Percentiles rank a stretch among this genome's conserved stretches.
These are phyloP conservation scores for Leistus spinibarbis DNA, from an alignment of 2,888 invertebrate species.

Conservation along the genomic window DNA sequence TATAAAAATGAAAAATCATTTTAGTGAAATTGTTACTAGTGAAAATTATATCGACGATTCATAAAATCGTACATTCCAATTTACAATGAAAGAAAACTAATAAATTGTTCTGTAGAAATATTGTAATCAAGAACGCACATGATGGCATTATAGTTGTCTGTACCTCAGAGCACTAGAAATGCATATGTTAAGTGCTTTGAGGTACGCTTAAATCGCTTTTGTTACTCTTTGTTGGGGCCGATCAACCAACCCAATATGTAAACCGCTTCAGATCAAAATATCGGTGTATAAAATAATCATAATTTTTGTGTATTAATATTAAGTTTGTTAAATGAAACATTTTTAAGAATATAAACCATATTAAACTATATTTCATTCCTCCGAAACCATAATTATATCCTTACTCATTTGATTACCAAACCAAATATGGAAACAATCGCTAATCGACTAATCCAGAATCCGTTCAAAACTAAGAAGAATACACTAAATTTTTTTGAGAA, in stretches of 20 bases:
- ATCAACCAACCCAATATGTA: neutral
- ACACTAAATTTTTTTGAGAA: neutral
- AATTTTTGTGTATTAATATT: conserved; percentile 31
- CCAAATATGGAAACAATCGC: too few relatives aligned
- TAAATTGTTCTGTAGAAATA: conserved; percentile 8
- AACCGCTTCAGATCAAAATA: conserved; percentile 33
- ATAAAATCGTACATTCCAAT: conserved; percentile 22
- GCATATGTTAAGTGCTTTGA: neutral
- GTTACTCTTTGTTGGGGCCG: neutral
- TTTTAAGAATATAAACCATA: conserved; percentile 35
- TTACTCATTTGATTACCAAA: neutral
- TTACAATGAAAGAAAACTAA: conserved; percentile 17
- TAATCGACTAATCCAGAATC: too few relatives aligned
- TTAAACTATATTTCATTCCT: neutral
- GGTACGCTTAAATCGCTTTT: neutral
- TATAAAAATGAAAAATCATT: neutral
- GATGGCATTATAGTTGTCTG: conserved; percentile 28
- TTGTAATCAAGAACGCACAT: conserved; percentile 14
- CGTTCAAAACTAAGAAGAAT: too few relatives aligned
- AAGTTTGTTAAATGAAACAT: conserved; percentile 33
- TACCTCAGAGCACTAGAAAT: neutral
- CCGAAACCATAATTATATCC: neutral
- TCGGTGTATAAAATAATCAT: conserved; percentile 28
- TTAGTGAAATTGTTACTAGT: neutral
- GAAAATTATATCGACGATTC: neutral